Evolutionary conservation across 1,140 invertebrate genomes (phyloP), one percentile per base, ranked within the genome.

Genomic region (Pseudomyrmex gracilis): DNA sequence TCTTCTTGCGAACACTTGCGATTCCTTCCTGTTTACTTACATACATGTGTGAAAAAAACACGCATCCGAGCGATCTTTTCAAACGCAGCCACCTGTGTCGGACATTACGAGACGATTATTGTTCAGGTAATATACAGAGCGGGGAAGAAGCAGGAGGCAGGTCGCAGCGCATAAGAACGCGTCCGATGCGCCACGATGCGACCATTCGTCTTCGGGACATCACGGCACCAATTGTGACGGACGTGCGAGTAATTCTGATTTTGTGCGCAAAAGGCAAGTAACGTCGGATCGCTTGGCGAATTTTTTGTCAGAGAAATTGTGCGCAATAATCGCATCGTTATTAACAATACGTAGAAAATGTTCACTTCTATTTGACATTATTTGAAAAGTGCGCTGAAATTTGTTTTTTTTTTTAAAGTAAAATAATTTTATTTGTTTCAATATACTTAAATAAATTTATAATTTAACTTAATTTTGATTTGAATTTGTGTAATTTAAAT

Each of bases 41-140:
- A 43, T 10, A 10, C 34, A 58, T 47, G 17, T 51, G 60, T 13
- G 15, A 77, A 60, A 43, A 60, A 45, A 2, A 51, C 70, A 22
- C 53, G n/a, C 43, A 45, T 47, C 13, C 17, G 58, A 60, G 58
- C 64, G 84, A 83, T 71, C 87, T 89, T 86, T 82, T 58, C 84
- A 85, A 1, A 24, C 20, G 78, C 84, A 88, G 43, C 47, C 66
- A 61, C 8, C 84, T 67, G 51, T 82, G 17, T 80, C 84, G 55
- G 61, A 68, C 73, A 47, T 88, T 86, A 76, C 63, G 80, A 78
- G 58, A 85, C 77, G 61, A 89, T 88, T 77, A 22, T 70, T 63
- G 83, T 57, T 45, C 57, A 61, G 55, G 68, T 70, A 67, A 89
- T 58, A 20, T 15, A 15, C 9, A 57, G 53, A 71, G 55, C 2